A percentile compares a stretch with the other conserved stretches of the same genome.
Conservation (phyloP, 2,797 vertebrate genomes). For the Sciurus carolinensis region DNA sequence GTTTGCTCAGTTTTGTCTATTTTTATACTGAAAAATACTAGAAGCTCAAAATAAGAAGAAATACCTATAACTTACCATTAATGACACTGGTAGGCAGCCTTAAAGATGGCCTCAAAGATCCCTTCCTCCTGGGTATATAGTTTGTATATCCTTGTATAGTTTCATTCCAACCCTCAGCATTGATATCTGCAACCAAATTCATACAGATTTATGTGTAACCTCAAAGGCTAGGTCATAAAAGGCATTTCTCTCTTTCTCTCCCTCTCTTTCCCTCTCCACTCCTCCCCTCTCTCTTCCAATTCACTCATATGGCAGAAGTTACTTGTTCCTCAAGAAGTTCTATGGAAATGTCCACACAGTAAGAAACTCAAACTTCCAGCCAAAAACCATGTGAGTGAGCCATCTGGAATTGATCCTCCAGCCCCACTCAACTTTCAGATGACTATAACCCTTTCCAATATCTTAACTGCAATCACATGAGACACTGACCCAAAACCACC, state of each 20-base stretch:
- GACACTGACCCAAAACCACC: neutral
- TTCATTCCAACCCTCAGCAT: neutral
- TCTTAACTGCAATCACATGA: neutral
- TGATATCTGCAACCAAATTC: neutral
- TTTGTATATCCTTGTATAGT: neutral
- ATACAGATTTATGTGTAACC: neutral
- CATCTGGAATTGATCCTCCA: neutral
- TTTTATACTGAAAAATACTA: neutral
- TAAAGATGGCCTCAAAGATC: neutral
- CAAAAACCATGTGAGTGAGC: neutral
- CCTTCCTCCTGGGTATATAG: neutral
- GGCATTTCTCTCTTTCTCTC: neutral
- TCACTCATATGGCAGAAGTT: neutral
- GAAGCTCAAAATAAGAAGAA: conserved; percentile 24
- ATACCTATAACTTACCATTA: neutral
- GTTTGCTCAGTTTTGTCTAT: neutral
- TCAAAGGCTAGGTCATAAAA: neutral
- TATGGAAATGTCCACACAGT: neutral
- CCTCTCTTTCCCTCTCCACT: neutral
- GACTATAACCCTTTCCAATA: neutral
- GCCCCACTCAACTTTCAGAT: neutral
- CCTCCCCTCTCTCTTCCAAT: neutral
- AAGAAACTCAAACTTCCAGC: neutral
- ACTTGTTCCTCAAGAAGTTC: neutral
- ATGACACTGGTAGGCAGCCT: neutral